These are phyloP conservation scores for Thalassarche chlororhynchos DNA, from an alignment of 2,113 vertebrate species.

Conservation along the genomic window DNA sequence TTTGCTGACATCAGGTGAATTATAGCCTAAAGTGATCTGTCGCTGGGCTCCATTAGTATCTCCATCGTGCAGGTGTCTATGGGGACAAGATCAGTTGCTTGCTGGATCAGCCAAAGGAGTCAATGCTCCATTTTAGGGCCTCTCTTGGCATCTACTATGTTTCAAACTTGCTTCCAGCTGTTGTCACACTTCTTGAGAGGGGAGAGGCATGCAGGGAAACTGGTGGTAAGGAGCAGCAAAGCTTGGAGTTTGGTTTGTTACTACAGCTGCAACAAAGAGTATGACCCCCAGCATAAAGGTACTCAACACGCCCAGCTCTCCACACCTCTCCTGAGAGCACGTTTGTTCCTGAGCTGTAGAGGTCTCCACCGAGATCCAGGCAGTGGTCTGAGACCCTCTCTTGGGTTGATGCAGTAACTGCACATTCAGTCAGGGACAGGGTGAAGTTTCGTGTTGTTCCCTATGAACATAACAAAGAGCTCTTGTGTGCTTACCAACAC, in stretches of 20 bases:
- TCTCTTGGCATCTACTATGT: background rate
- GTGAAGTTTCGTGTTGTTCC: background rate
- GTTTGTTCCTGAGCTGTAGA: background rate
- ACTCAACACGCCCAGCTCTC: background rate
- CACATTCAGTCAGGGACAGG: background rate
- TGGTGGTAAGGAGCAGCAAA: background rate
- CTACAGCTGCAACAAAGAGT: background rate
- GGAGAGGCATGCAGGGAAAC: background rate
- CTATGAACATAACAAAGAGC: background rate
- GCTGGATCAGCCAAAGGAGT: background rate
- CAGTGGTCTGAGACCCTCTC: background rate
- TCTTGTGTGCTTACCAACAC: background rate
- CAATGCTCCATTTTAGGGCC: background rate
- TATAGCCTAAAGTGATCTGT: background rate
- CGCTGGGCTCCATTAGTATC: background rate
- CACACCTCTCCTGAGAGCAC: background rate
- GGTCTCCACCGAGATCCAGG: background rate
- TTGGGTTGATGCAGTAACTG: background rate
- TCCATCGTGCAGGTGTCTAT: background rate
- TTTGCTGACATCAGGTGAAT: background rate
- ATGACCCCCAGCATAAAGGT: background rate
- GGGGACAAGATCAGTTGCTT: background rate
- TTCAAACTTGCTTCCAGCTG: background rate
- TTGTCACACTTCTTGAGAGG: background rate
- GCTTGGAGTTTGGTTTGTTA: background rate